These are phyloP conservation scores for Trididemnum miniatum DNA, from an alignment of 23 tunicate genomes.

Conservation along the genomic window DNA sequence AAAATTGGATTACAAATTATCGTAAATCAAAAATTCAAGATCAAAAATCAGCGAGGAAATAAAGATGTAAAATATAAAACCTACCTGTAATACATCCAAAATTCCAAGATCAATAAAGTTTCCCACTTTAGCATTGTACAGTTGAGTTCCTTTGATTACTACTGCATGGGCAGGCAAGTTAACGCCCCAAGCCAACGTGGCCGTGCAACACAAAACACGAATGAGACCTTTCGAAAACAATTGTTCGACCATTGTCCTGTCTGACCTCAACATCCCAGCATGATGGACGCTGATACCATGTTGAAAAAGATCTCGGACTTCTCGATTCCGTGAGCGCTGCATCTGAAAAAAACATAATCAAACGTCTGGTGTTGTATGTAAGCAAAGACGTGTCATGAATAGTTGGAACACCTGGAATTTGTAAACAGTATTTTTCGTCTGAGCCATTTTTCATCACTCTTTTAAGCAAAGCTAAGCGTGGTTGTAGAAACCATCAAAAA, in stretches of 20 bases:
- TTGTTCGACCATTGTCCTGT: slow-evolving; percentile 80
- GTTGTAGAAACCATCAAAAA: no score
- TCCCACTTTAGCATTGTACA: slow-evolving; percentile 85
- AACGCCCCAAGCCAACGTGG: slow-evolving; percentile 99
- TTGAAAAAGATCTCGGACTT: slow-evolving; percentile 65
- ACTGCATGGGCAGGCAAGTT: slow-evolving; percentile 99
- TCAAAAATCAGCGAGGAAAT: no score
- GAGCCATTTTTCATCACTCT: no score
- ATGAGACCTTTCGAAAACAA: slow-evolving; percentile 73
- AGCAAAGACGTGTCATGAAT: no score
- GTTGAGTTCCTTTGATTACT: slow-evolving; percentile 81
- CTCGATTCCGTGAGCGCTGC: slow-evolving; percentile 72
- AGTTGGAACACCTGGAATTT: no score
- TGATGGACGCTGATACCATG: slow-evolving; percentile 88
- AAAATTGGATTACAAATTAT: no score
- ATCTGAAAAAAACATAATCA: slow-evolving; percentile 32
- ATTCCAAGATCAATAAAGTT: slow-evolving; percentile 87
- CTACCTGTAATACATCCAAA: slow-evolving; percentile 85
- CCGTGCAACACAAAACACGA: slow-evolving; percentile 91
- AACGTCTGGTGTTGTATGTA: neutral
- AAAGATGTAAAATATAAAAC: no score
- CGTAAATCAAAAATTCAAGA: no score
- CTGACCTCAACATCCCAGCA: slow-evolving; percentile 92
- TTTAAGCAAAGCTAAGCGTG: no score
- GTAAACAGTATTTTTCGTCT: no score